Evolutionary conservation across 2,888 invertebrate species (phyloP).

Genomic region (Gisinianus flammeolus): DNA sequence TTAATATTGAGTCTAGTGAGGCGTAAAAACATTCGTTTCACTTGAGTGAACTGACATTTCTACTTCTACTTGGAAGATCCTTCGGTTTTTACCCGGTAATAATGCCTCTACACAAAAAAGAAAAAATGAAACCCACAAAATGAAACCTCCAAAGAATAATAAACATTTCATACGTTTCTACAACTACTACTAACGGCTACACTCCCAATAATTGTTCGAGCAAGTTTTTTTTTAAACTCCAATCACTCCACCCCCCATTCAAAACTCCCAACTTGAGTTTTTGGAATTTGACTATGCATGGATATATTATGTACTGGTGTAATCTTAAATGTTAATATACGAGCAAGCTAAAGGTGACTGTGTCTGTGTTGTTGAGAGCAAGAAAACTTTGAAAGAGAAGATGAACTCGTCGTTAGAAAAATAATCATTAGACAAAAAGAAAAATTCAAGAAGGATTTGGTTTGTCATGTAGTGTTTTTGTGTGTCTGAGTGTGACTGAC

Average conservation of each 20-base stretch:
- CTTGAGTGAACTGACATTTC: slow-evolving; percentile 31
- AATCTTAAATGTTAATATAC: neutral
- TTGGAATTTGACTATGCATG: neutral
- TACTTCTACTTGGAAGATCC: neutral
- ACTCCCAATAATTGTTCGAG: too few species aligned
- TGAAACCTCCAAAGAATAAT: neutral
- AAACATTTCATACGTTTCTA: slow-evolving; percentile 30
- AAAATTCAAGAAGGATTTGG: neutral
- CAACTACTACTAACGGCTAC: neutral
- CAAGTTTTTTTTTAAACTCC: neutral
- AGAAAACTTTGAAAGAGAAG: neutral
- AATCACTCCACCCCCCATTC: neutral
- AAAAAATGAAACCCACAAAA: neutral
- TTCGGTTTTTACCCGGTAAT: neutral
- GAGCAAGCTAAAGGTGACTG: neutral
- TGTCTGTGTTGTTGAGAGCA: too few species aligned
- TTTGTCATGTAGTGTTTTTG: neutral
- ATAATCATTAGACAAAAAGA: neutral
- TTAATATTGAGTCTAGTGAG: slow-evolving; percentile 39
- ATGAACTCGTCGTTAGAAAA: neutral
- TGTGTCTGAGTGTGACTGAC: neutral
- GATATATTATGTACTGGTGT: neutral
- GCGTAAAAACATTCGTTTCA: slow-evolving; percentile 39
- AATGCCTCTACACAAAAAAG: neutral
- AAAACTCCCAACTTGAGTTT: neutral